phyloP scores from a whole-genome alignment of 2,797 vertebrate genomes.

The Acanthurus leucopareius region DNA sequence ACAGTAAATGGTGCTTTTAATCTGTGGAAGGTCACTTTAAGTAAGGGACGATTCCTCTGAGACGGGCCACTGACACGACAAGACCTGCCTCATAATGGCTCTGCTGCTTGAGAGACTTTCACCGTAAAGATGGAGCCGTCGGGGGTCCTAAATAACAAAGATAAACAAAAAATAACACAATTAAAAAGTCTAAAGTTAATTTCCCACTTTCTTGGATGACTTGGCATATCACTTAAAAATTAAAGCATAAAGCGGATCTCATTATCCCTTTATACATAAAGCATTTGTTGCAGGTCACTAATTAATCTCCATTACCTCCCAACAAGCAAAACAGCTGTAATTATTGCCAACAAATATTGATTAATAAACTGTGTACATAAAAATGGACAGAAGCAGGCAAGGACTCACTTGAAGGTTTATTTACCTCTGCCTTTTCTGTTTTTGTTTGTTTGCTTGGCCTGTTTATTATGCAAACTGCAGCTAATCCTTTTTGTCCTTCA shows the following conservation, averaged over 20 bases:
- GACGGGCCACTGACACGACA: constrained; percentile 50
- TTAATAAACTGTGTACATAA: constrained; percentile 92
- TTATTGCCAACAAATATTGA: constrained; percentile 95
- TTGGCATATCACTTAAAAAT: constrained; percentile 94
- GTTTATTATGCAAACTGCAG: constrained; percentile 81
- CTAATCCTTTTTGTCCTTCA: constrained; percentile 81
- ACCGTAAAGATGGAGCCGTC: constrained; percentile 55
- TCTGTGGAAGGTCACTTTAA: constrained; percentile 75
- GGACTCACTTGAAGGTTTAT: constrained; percentile 84
- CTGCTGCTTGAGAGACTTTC: constrained; percentile 64
- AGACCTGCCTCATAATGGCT: constrained; percentile 66
- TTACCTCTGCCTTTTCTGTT: constrained; percentile 65
- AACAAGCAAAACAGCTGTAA: constrained; percentile 91
- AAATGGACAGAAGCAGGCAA: constrained; percentile 85
- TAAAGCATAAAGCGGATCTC: constrained; percentile 88
- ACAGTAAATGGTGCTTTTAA: constrained; percentile 56
- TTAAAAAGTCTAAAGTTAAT: constrained; percentile 80
- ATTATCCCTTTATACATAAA: constrained; percentile 89
- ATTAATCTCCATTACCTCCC: constrained; percentile 93
- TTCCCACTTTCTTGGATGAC: constrained; percentile 81
- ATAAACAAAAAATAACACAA: constrained; percentile 72
- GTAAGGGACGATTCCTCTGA: constrained; percentile 59
- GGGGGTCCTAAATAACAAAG: constrained; percentile 48
- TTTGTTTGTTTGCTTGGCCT: constrained; percentile 70
- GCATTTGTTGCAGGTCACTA: constrained; percentile 92